Evolutionary conservation across 1,140 invertebrate genomes (phyloP).

Genomic region (Maniola jurtina): DNA sequence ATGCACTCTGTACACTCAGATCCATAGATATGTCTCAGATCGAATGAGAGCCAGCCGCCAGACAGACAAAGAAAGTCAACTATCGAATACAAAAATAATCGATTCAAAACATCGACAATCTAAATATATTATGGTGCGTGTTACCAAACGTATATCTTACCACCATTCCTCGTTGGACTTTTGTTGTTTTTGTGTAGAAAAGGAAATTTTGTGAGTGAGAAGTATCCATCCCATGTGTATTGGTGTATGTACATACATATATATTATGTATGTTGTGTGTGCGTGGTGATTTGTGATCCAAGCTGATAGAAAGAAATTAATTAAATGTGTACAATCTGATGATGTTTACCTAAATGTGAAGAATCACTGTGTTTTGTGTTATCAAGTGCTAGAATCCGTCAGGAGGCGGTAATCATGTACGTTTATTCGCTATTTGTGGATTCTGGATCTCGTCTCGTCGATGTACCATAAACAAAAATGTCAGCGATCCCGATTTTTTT

Average conservation of each 20-base stretch:
- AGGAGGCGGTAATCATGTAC: conserved; percentile 77
- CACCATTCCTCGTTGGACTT: conserved; percentile 52
- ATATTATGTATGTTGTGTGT: conserved; percentile 77
- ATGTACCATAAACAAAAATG: conserved; percentile 80
- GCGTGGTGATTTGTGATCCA: conserved; percentile 78
- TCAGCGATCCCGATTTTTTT: conserved; percentile 80
- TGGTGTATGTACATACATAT: conserved; percentile 57
- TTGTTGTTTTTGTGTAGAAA: conserved; percentile 63
- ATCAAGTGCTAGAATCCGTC: conserved; percentile 76
- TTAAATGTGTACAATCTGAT: conserved; percentile 69
- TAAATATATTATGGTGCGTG: conserved; percentile 26
- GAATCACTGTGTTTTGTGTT: conserved; percentile 71
- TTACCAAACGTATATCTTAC: conserved; percentile 51
- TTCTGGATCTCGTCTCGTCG: conserved; percentile 77
- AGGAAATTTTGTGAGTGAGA: conserved; percentile 57
- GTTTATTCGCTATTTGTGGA: conserved; percentile 78
- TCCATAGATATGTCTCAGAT: too few species aligned
- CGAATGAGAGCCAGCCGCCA: too few species aligned
- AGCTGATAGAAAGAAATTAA: conserved; percentile 76
- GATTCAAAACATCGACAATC: background rate
- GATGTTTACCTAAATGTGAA: conserved; percentile 77
- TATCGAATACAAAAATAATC: background rate
- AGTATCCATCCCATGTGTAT: conserved; percentile 59
- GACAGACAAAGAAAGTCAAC: background rate
- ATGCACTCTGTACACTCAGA: too few species aligned